Base-by-base conservation (phyloP, 2,113 vertebrate species). In the Pimephales promelas region DNA sequence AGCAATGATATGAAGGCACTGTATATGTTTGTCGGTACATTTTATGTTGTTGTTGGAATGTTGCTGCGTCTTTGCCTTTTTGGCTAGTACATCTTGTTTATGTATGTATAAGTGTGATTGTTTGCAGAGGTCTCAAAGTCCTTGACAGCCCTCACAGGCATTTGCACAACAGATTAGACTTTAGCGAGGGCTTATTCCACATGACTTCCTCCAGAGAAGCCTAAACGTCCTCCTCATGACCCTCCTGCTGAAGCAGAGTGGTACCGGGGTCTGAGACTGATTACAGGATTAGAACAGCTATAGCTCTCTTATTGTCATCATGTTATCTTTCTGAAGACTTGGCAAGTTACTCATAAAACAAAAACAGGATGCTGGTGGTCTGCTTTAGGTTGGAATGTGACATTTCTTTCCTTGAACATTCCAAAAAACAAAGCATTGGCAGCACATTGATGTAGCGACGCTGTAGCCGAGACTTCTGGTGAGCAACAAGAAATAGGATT, bases 121-220 rank as follows among this genome's bases (percentile, higher is more conserved):
- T 84, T 57, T 85, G 47, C 66, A 71, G 76, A 52, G 66, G 75
- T 83, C 73, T 81, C 43, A 2, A 79, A 86, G 87, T 85, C 82
- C 73, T 86, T 81, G 66, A 88, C 59, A 83, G 68, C 59, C 66
- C 57, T 76, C 77, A 83, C 70, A 9, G 78, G 85, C 83, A 83
- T 87, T 88, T 83, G 86, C 84, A 88, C 87, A 89, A 68, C 84
- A 87, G 84, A 89, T 89, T 88, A 88, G 85, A 81, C 86, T 85
- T 85, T 18, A 79, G 87, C 57, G 31, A 81, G 61, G 64, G 83
- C 74, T 83, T 85, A 84, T 88, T 90, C 87, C 86, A 87, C 87
- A 83, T 56, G 75, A 81, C 89, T 82, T 83, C 70, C 72, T 62
- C 70, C 77, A 72, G 72, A 86, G 79, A 79, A 77, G 70, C 31